Evolutionary conservation across 92 coral and sea anemone genomes (phyloP).

Genomic region (Meandrina meandrites): DNA sequence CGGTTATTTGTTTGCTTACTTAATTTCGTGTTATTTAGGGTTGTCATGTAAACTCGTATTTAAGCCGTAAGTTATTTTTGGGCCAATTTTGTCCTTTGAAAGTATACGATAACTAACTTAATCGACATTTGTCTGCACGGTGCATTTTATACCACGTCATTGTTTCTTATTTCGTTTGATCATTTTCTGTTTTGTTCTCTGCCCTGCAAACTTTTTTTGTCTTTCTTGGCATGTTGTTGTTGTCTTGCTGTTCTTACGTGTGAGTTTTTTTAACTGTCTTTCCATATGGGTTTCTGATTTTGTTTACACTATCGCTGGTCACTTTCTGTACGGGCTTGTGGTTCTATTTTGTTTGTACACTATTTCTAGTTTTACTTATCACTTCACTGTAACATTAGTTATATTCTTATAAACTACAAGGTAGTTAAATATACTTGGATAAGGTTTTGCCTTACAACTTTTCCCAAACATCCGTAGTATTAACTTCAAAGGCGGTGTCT

Average conservation of each 20-base stretch:
- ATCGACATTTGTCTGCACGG: not conserved
- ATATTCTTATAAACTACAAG: not conserved
- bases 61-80: too few species aligned
- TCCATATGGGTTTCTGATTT: not conserved
- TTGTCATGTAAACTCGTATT: too few species aligned
- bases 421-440: not conserved
- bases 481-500: not conserved
- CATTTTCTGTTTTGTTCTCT: not conserved
- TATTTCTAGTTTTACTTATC: not conserved
- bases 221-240: too few species aligned
- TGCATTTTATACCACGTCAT: not conserved
- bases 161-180: not conserved
- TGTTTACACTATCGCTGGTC: not conserved
- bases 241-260: too few species aligned
- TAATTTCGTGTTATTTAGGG: too few species aligned
- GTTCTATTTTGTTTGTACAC: not conserved
- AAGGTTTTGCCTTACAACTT: not conserved
- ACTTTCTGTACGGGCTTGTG: slow-evolving; percentile 5
- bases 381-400: not conserved
- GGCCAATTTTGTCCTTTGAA: not conserved
- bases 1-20: too few species aligned
- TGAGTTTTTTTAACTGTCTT: not conserved
- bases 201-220: not conserved
- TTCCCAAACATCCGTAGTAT: not conserved
- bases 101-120: too few species aligned